These are phyloP conservation scores for Tenebrio molitor DNA, from an alignment of 1,140 invertebrate species.

Conservation along the genomic window DNA sequence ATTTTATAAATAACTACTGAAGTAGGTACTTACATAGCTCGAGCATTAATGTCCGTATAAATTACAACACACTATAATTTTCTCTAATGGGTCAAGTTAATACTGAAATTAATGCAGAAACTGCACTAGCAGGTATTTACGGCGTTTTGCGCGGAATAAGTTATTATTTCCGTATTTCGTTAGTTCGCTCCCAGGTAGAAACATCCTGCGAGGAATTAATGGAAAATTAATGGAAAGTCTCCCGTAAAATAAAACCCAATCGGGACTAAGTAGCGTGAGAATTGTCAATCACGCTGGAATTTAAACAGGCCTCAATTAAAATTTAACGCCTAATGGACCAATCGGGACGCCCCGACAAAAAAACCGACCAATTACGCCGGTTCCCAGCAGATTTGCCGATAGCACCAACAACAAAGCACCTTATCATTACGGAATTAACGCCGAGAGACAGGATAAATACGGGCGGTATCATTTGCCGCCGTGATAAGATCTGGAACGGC, in stretches of 20 bases:
- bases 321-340: slow-evolving; percentile 41
- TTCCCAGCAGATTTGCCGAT: slow-evolving; percentile 38
- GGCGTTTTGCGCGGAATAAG: slow-evolving; percentile 18
- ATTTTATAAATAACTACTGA: slow-evolving; percentile 39
- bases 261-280: slow-evolving; percentile 31
- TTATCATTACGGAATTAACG: slow-evolving; percentile 46
- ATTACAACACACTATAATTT: slow-evolving; percentile 38
- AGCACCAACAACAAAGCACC: slow-evolving; percentile 35
- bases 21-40: slow-evolving; percentile 35
- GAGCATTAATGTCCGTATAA: slow-evolving; percentile 40
- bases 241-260: slow-evolving; percentile 1
- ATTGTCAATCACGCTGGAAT: slow-evolving; percentile 34
- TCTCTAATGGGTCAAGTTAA: slow-evolving; percentile 36
- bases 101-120: slow-evolving; percentile 36
- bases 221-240: slow-evolving; percentile 8
- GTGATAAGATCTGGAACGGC: slow-evolving; percentile 26
- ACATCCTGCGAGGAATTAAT: slow-evolving; percentile 25
- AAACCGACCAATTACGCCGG: slow-evolving; percentile 28
- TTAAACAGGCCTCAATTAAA: slow-evolving; percentile 36
- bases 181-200: slow-evolving; percentile 26
- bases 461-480: slow-evolving; percentile 34
- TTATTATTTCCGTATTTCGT: slow-evolving; percentile 33
- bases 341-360: background rate
- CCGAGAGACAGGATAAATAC: slow-evolving; percentile 45
- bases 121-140: slow-evolving; percentile 19